These are phyloP conservation scores for Pelodytes ibericus DNA, from an alignment of 2,797 vertebrate species.

Conservation along the genomic window DNA sequence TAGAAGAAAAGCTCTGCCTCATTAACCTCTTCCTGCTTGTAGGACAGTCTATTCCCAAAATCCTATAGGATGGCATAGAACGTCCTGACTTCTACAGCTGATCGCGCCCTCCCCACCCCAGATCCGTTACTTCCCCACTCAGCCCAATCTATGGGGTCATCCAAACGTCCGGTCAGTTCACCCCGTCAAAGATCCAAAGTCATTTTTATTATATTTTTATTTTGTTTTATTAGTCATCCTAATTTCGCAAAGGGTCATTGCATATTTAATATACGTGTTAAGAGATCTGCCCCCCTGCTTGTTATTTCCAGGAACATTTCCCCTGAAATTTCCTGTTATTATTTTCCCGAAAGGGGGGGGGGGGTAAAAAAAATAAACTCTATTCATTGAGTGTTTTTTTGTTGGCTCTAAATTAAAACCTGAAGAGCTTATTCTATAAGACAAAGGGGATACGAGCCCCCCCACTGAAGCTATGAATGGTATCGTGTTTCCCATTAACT, in stretches of 20 bases:
- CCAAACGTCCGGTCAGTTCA: neutral
- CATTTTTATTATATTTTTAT: no score
- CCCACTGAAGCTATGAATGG: conserved; percentile 80
- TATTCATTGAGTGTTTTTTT: conserved; percentile 77
- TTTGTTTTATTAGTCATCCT: conserved; percentile 7
- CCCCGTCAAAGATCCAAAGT: neutral
- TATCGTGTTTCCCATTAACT: conserved; percentile 83
- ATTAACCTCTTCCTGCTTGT: no score
- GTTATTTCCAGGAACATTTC: conserved; percentile 73
- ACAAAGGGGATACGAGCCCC: conserved; percentile 71
- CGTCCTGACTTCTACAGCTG: no score
- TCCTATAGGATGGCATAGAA: no score
- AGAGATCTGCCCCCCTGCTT: conserved; percentile 68
- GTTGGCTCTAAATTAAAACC: conserved; percentile 74
- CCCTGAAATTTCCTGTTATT: conserved; percentile 81
- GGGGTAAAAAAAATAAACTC: conserved; percentile 54
- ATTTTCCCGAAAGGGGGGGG: conserved; percentile 44
- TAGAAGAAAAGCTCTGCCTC: no score
- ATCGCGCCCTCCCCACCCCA: no score
- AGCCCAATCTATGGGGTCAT: no score
- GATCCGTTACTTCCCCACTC: no score
- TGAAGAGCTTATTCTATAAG: conserved; percentile 69
- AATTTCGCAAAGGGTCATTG: conserved; percentile 65
- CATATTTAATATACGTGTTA: conserved; percentile 61
- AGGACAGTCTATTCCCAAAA: no score